These are phyloP conservation scores for Strix aluco DNA, from an alignment of 2,113 vertebrate species.

Conservation along the genomic window DNA sequence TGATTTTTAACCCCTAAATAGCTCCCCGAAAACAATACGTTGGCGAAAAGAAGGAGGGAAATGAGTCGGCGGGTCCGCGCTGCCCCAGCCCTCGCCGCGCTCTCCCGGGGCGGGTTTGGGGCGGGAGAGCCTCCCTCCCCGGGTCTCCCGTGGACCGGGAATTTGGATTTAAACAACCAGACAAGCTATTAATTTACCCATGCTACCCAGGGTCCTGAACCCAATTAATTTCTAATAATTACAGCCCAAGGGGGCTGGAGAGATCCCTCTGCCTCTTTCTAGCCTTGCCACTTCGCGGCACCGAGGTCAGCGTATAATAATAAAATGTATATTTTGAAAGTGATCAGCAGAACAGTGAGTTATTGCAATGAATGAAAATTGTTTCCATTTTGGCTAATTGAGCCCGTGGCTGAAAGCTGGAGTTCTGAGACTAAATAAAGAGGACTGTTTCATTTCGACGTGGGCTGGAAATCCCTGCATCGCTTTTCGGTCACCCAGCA, in stretches of 20 bases:
- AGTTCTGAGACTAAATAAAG: conserved; percentile 79
- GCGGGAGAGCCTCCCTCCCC: conserved; percentile 60
- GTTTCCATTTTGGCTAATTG: conserved; percentile 95
- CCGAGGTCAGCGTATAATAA: conserved; percentile 84
- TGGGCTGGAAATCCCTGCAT: conserved; percentile 71
- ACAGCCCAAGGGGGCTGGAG: conserved; percentile 85
- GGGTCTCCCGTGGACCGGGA: conserved; percentile 77
- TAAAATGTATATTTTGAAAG: conserved; percentile 88
- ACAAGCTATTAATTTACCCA: conserved; percentile 87
- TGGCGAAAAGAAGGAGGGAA: conserved; percentile 68
- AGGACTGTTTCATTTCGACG: conserved; percentile 76
- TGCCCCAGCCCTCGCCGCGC: conserved; percentile 25
- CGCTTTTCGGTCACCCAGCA: conserved; percentile 71
- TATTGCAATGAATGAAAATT: conserved; percentile 90
- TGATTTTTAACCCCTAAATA: conserved; percentile 90
- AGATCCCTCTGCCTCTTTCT: conserved; percentile 78
- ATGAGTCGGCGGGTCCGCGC: conserved; percentile 57
- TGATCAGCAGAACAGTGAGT: conserved; percentile 85
- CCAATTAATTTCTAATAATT: conserved; percentile 98
- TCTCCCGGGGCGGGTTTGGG: conserved; percentile 53
- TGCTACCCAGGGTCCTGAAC: conserved; percentile 87
- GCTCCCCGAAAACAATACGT: conserved; percentile 78
- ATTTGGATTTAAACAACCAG: conserved; percentile 84
- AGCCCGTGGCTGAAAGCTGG: conserved; percentile 79
- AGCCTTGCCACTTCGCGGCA: conserved; percentile 80